These are phyloP conservation scores for Platycnemis pennipes DNA, from an alignment of 2,888 invertebrate genomes.

Conservation along the genomic window DNA sequence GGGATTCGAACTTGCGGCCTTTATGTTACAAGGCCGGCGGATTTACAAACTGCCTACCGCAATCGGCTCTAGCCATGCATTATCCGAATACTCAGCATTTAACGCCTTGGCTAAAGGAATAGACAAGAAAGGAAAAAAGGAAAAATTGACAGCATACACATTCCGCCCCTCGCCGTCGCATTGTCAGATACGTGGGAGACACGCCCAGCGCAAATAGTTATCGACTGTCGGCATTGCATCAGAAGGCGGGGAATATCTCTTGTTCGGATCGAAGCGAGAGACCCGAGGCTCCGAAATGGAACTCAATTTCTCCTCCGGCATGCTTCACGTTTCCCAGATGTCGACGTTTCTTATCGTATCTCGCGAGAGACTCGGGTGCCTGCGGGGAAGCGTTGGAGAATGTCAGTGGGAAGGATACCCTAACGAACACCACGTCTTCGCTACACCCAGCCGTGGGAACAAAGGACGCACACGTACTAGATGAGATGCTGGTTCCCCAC, in stretches of 20 bases:
- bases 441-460: not conserved
- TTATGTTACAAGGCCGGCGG: too few species aligned
- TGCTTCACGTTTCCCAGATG: not conserved
- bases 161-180: too few species aligned
- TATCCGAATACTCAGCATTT: too few species aligned
- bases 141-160: too few species aligned
- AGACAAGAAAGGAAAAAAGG: too few species aligned
- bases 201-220: not conserved
- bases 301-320: not conserved
- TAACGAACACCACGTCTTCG: not conserved
- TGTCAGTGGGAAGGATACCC: not conserved
- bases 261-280: not conserved
- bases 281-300: not conserved
- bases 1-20: too few species aligned
- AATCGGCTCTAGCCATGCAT: too few species aligned
- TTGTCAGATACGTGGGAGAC: not conserved
- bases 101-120: too few species aligned
- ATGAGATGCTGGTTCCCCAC: not conserved
- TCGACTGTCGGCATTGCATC: not conserved
- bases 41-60: too few species aligned
- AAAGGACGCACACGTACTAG: not conserved
- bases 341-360: conserved; percentile 8
- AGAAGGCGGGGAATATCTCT: not conserved
- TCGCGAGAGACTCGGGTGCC: not conserved
- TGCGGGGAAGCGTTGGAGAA: not conserved